Evolutionary conservation across 2,888 invertebrate genomes (phyloP).

Genomic region (Dicranocentrus wangi): DNA sequence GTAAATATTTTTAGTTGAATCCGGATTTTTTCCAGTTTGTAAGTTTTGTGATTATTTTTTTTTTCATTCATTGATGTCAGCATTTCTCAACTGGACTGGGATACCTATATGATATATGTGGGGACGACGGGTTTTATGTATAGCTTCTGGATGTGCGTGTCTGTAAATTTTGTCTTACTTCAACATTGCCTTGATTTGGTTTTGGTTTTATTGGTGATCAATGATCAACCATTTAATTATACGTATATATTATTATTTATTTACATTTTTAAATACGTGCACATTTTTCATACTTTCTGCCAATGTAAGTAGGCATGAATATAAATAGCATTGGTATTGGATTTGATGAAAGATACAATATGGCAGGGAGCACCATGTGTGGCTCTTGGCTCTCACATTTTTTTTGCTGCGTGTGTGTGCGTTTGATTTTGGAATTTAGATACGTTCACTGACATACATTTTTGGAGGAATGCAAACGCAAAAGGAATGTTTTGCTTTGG

Average conservation of each 20-base stretch:
- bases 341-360: no score
- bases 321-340: no score
- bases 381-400: no score
- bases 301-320: no score
- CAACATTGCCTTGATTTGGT: slow-evolving; percentile 42
- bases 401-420: no score
- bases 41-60: slow-evolving; percentile 14
- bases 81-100: no score
- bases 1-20: not conserved
- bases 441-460: slow-evolving; percentile 47
- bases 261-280: slow-evolving; percentile 22
- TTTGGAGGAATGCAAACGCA: slow-evolving; percentile 29
- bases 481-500: slow-evolving; percentile 7
- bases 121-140: no score
- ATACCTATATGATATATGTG: no score
- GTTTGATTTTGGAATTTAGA: not conserved
- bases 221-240: slow-evolving; percentile 32
- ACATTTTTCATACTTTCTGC: no score
- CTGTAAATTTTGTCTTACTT: not conserved
- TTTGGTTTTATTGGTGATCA: slow-evolving; percentile 57
- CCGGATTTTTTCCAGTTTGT: slow-evolving; percentile 7
- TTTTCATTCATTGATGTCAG: not conserved
- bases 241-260: slow-evolving; percentile 2
- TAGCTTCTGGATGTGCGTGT: not conserved
- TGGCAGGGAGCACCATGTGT: no score